phyloP scores from a whole-genome alignment of 2,797 vertebrate genomes.

The Sardinella longiceps region DNA sequence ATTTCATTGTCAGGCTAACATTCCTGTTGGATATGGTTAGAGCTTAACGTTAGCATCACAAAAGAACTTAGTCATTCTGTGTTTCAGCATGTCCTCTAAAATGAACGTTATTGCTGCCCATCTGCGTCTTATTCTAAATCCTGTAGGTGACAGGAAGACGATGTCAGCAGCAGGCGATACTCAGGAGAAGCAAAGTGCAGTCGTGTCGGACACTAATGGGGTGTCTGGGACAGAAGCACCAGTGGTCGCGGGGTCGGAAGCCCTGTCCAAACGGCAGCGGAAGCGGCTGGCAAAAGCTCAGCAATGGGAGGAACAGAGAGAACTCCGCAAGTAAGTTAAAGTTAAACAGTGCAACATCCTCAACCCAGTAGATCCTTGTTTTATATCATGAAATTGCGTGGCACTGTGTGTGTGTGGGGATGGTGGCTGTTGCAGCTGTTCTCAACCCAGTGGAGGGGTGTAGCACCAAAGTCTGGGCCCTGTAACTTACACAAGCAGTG shows the following conservation, averaged over 20 bases:
- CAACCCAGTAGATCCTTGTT: no score
- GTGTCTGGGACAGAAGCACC: not conserved
- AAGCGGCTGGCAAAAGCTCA: slow-evolving; percentile 90
- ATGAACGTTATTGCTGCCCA: slow-evolving; percentile 7
- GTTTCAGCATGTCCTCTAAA: no score
- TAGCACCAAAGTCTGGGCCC: no score
- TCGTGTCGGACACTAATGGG: slow-evolving; percentile 17
- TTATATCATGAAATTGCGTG: no score
- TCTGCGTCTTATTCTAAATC: not conserved
- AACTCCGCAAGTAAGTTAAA: slow-evolving; percentile 84
- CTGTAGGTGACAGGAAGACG: not conserved
- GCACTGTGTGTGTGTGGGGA: no score
- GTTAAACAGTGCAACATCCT: slow-evolving; percentile 36
- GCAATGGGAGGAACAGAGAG: slow-evolving; percentile 94
- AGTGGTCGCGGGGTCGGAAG: slow-evolving; percentile 40
- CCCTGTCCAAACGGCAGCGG: slow-evolving; percentile 87
- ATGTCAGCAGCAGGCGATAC: slow-evolving; percentile 35
- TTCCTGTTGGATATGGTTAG: no score
- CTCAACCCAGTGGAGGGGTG: no score
- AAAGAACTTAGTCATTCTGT: no score
- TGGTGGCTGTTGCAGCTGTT: no score
- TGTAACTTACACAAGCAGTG: no score
- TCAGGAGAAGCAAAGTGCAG: not conserved
- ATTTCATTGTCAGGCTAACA: no score
- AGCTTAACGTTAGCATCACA: no score